phyloP scores from a whole-genome alignment of 2,888 invertebrate species.

The Fragum sueziense region DNA sequence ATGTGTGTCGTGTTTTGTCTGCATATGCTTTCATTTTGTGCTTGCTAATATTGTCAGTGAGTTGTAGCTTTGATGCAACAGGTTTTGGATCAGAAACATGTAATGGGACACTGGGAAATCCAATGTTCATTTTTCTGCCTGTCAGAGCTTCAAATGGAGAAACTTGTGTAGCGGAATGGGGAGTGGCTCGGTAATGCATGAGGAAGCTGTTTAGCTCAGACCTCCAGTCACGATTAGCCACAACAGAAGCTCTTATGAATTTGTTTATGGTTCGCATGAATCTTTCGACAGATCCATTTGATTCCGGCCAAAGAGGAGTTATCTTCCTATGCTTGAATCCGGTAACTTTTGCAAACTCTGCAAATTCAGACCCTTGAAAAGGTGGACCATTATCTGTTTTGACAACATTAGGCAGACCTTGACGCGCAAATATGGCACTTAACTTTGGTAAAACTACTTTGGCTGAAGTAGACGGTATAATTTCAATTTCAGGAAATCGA shows the following conservation, averaged over 20 bases:
- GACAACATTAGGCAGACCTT: constrained; percentile 35
- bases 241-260: constrained; percentile 49
- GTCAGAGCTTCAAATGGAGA: constrained; percentile 40
- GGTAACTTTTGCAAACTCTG: constrained; percentile 47
- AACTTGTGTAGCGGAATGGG: constrained; percentile 23
- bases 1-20: constrained; percentile 26
- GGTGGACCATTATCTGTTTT: constrained; percentile 59
- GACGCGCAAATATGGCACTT: constrained; percentile 36
- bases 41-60: constrained; percentile 22
- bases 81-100: background rate
- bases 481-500: constrained; percentile 40
- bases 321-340: constrained; percentile 60
- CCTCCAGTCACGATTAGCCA: constrained; percentile 37
- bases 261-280: constrained; percentile 62
- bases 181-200: constrained; percentile 37
- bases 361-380: constrained; percentile 51
- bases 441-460: constrained; percentile 37
- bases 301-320: constrained; percentile 57
- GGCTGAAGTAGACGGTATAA: constrained; percentile 25
- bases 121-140: constrained; percentile 36
- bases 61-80: constrained; percentile 10
- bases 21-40: constrained; percentile 30
- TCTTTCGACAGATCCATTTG: constrained; percentile 60
- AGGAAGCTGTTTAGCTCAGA: constrained; percentile 32
- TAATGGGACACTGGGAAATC: constrained; percentile 5